Conservation (phyloP, 2,797 vertebrate species). For the Oceanodroma leucorhoa region DNA sequence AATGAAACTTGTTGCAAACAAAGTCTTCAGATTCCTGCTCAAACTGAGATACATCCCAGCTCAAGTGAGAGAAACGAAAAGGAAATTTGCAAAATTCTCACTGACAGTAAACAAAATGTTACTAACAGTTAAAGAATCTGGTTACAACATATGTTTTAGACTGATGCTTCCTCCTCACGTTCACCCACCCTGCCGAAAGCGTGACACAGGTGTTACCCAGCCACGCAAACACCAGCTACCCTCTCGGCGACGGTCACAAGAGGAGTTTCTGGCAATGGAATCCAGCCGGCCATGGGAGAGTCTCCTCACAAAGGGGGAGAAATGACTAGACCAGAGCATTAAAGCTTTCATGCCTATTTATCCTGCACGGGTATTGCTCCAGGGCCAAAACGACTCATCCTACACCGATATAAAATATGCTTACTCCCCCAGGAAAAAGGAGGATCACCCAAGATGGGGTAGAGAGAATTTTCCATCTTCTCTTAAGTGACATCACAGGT, state of each 20-base stretch:
- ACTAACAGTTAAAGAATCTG: background rate
- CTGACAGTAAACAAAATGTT: background rate
- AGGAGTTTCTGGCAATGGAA: background rate
- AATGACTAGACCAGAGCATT: rapidly evolving
- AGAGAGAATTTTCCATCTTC: background rate
- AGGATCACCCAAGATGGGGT: background rate
- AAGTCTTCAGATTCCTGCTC: background rate
- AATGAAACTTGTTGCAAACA: background rate
- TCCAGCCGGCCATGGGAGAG: rapidly evolving
- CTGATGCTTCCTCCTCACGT: background rate
- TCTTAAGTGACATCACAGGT: rapidly evolving
- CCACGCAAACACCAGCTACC: rapidly evolving
- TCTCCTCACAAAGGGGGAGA: background rate
- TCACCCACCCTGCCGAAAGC: background rate
- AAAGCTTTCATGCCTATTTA: background rate
- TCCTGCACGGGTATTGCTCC: background rate
- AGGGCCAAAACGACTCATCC: background rate
- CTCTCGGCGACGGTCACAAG: rapidly evolving
- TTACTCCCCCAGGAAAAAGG: rapidly evolving
- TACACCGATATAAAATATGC: rapidly evolving
- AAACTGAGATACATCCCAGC: rapidly evolving
- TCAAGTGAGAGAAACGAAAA: rapidly evolving
- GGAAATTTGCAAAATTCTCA: background rate
- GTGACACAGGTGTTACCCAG: background rate
- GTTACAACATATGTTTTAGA: background rate